phyloP scores from a whole-genome alignment of 2,797 vertebrate genomes.

The Meda fulgida region DNA sequence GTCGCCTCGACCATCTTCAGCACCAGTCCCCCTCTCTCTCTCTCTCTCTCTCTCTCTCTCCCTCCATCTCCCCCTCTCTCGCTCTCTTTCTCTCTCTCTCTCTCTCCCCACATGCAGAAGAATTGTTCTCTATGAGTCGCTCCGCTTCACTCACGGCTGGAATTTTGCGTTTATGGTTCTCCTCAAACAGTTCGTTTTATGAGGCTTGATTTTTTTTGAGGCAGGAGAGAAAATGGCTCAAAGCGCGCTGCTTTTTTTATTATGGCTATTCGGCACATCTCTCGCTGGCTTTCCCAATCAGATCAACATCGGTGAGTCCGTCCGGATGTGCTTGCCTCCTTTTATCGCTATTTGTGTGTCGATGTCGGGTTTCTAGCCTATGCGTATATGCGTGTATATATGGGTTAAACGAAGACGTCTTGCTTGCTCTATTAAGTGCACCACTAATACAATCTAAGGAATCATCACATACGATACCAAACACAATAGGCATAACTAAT shows the following conservation, averaged over 20 bases:
- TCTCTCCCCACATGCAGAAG: conserved; percentile 67
- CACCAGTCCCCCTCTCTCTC: conserved; percentile 66
- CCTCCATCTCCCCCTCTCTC: conserved; percentile 36
- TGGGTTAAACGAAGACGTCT: neutral
- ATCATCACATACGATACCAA: neutral
- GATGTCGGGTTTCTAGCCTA: conserved; percentile 5
- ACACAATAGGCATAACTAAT: neutral
- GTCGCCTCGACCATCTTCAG: conserved; percentile 79
- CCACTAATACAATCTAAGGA: neutral
- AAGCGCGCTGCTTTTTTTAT: conserved; percentile 84
- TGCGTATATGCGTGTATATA: neutral
- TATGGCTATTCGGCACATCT: conserved; percentile 88
- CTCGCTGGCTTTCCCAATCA: conserved; percentile 94
- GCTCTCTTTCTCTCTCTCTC: conserved; percentile 59
- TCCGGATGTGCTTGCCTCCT: conserved; percentile 16
- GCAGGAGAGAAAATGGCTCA: conserved; percentile 87
- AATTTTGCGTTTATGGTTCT: conserved; percentile 84
- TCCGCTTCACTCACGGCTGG: conserved; percentile 73
- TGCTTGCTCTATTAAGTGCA: neutral
- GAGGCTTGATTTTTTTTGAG: conserved; percentile 83
- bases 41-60: conserved; percentile 55
- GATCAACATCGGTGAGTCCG: conserved; percentile 96
- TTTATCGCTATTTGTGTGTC: conserved; percentile 26
- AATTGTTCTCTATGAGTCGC: conserved; percentile 80
- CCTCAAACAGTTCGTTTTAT: conserved; percentile 78